Evolutionary conservation across 2,888 invertebrate genomes (phyloP).

Genomic region (Listrodromus nycthemerus): DNA sequence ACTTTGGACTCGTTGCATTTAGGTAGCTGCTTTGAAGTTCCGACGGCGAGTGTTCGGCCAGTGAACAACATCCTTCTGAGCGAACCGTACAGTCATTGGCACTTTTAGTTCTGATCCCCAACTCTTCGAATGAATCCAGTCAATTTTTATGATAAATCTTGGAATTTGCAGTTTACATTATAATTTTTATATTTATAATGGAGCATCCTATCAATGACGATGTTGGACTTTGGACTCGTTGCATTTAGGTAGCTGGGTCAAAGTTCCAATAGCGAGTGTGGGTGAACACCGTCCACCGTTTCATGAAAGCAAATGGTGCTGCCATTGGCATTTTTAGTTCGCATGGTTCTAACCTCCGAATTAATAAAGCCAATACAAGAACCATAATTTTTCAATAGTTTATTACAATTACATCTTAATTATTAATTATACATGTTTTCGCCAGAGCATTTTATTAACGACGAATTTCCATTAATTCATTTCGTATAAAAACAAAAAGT

Average conservation of each 20-base stretch:
- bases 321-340: neutral
- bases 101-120: neutral
- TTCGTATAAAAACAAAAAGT: neutral
- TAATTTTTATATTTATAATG: too few relatives aligned
- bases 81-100: neutral
- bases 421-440: too few relatives aligned
- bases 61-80: neutral
- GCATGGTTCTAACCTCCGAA: neutral
- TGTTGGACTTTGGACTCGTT: slow-evolving; percentile 77
- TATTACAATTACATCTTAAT: neutral
- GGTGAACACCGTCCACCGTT: neutral
- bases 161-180: too few relatives aligned
- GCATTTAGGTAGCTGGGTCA: slow-evolving; percentile 73
- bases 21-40: slow-evolving; percentile 67
- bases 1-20: slow-evolving; percentile 79
- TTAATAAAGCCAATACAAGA: too few relatives aligned
- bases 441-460: too few relatives aligned
- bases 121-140: neutral
- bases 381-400: too few relatives aligned
- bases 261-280: slow-evolving; percentile 5
- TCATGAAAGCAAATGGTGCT: neutral
- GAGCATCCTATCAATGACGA: too few relatives aligned
- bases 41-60: neutral
- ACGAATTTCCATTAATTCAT: too few relatives aligned
- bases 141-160: neutral